Percentiles rank a stretch among this genome's conserved stretches.
phyloP scores from a whole-genome alignment of 2,888 invertebrate genomes.

The Lypha dubia region DNA sequence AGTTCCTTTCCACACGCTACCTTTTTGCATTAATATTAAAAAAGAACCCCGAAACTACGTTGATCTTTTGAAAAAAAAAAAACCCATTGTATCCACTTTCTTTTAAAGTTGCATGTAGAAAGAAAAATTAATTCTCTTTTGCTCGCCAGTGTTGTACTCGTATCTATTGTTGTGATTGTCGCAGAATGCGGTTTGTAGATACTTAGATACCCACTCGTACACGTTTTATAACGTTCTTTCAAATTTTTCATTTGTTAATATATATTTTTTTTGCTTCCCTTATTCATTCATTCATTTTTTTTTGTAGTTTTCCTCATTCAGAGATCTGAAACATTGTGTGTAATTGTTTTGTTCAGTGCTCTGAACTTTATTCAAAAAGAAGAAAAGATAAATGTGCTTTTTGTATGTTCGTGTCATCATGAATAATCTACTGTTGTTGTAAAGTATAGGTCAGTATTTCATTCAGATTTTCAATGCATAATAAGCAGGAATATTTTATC shows the following conservation, averaged over 20 bases:
- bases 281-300: conserved; percentile 19
- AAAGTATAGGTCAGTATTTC: conserved; percentile 68
- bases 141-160: not conserved
- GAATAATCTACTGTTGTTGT: conserved; percentile 49
- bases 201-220: conserved; percentile 2
- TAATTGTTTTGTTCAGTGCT: conserved; percentile 53
- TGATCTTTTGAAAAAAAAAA: too few species aligned
- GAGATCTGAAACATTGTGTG: conserved; percentile 47
- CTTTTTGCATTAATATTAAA: too few species aligned
- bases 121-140: too few species aligned
- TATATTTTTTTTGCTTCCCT: conserved; percentile 14
- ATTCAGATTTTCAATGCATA: conserved; percentile 48
- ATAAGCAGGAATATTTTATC: conserved; percentile 55
- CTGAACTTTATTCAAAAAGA: conserved; percentile 44
- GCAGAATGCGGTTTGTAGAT: conserved; percentile 47
- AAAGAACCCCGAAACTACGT: too few species aligned
- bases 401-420: conserved; percentile 53
- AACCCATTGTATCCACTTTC: too few species aligned
- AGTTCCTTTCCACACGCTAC: too few species aligned
- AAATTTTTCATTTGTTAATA: conserved; percentile 43
- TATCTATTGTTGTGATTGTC: conserved; percentile 51
- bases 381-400: conserved; percentile 22
- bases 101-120: too few species aligned
- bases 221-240: conserved; percentile 50
- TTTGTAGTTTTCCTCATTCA: conserved; percentile 32